Base-by-base conservation (phyloP, 2,113 vertebrate genomes). In the Varanus salvator region DNA sequence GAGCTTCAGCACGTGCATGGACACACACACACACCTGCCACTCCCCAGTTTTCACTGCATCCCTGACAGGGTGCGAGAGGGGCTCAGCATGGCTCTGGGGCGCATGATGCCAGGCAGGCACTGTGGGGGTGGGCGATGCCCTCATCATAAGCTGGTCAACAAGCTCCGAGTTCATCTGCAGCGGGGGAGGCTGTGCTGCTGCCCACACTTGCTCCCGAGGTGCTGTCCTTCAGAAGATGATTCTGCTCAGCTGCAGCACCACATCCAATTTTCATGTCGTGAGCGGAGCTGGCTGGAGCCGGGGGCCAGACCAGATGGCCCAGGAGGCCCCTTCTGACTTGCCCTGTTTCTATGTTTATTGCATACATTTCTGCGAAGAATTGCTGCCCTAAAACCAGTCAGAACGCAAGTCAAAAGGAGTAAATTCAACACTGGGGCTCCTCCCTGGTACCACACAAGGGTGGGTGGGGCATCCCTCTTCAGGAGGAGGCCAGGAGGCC, bases 351-450 rank as follows among this genome's bases (percentile, higher is more conserved):
- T 44, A 44, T 44, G 38, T 44, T 97, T 97, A 97, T 96, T 95
- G 97, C 91, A 95, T 94, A 94, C 96, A 93, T 97, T 97, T 94
- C 97, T 96, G 94, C 95, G 94, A 95, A 96, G 96, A 96, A 96
- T 95, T 90, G 92, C 91, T 93, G 95, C 94, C 96, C 96, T 97
- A 97, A 97, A 97, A 90, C 95, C 95, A 96, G 96, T 96, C 96
- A 91, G 75, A 94, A 95, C 94, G 87, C 80, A 69, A 93, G 87
- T 88, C 95, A 95, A 94, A 93, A 89, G 87, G 94, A 91, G 96
- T 97, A 97, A 96, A 97, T 96, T 95, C 96, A 93, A 87, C 0
- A 8, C 91, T 86, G 92, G 1, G 88, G 91, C 48, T 54, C 93
- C 90, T 87, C 93, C 92, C 94, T 92, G 95, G 95, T 90, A 92